Base-by-base conservation (phyloP, 92 coral and sea anemone species). In the Epizoanthus stellaris region DNA sequence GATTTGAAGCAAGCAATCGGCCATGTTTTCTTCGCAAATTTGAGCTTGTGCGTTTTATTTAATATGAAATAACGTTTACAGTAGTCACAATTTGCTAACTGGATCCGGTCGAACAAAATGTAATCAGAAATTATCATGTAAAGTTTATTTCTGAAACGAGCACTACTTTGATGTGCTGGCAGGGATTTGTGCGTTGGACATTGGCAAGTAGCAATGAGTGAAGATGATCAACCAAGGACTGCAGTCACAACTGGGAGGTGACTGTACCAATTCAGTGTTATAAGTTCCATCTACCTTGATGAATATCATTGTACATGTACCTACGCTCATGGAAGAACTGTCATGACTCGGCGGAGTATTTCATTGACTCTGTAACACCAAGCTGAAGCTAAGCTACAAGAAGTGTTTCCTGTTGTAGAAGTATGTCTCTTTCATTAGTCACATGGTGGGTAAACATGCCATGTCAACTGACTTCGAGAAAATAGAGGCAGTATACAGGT, bases 121-220 rank as follows among this genome's bases (percentile, higher is more conserved):
- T 30, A 30, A 30, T 30, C 34, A 30, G 34, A 30, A 30, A 30
- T 30, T 30, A 30, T 1, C 34, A 30, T 30, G 34, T 30, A 30
- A 30, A 30, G 34, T 30, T n/a, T n/a, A n/a, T n/a, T n/a, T n/a
- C n/a, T n/a, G 34, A 30, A 30, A 0, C 1, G 34, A 30, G 0
- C 0, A 30, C 34, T 1, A 30, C 34, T 30, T 0, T 30, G 34
- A 30, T 30, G 36, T 30, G 36, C 36, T 2, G 36, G 36, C 36
- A 30, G 36, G 3, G 88, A 82, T 60, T 65, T 82, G 6, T 75
- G 75, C 13, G 74, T 76, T 42, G 88, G 91, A 3, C 82, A 88
- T 62, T 88, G 85, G 88, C 91, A 88, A 49, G 91, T 82, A 16
- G 80, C 9, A 53, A 13, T 83, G 60, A 61, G 21, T 34, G 82